Evolutionary conservation across 2,113 vertebrate species (phyloP).

Genomic region (Clupea harengus): DNA sequence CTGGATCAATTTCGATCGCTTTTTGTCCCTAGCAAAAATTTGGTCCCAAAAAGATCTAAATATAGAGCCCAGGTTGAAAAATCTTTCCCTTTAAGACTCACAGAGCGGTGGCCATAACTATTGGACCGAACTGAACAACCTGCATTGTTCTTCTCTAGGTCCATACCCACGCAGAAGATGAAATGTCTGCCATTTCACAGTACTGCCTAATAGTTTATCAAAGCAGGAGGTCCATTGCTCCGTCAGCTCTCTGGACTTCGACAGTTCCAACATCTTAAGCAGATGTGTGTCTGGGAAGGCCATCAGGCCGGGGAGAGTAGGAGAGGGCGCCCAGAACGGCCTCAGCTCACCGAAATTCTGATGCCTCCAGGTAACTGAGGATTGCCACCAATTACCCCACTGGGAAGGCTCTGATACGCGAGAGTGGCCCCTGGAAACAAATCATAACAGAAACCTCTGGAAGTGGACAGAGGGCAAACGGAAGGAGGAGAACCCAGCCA

Average conservation of each 20-base stretch:
- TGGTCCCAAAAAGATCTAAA: too few relatives aligned
- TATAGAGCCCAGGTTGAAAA: too few relatives aligned
- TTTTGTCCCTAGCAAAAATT: too few relatives aligned
- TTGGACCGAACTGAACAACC: neutral
- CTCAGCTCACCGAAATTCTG: constrained; percentile 15
- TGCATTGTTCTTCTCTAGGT: neutral
- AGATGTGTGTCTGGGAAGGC: constrained; percentile 69
- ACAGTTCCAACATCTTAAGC: constrained; percentile 56
- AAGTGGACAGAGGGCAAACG: neutral
- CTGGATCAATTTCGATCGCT: too few relatives aligned
- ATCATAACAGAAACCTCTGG: constrained; percentile 14
- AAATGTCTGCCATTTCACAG: neutral
- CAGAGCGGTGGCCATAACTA: neutral
- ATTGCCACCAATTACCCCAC: constrained; percentile 32
- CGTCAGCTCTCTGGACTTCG: constrained; percentile 45
- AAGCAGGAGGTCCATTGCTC: constrained; percentile 38
- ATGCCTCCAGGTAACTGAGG: constrained; percentile 22
- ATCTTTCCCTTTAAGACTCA: neutral
- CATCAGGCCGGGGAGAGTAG: constrained; percentile 39
- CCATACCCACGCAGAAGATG: neutral
- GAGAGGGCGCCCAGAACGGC: constrained; percentile 18
- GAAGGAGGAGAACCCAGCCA: constrained; percentile 6
- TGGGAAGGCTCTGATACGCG: constrained; percentile 7
- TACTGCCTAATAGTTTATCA: constrained; percentile 53
- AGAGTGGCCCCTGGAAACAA: constrained; percentile 33